Conservation (phyloP, 2,113 vertebrate genomes). For the Orcinus orca region DNA sequence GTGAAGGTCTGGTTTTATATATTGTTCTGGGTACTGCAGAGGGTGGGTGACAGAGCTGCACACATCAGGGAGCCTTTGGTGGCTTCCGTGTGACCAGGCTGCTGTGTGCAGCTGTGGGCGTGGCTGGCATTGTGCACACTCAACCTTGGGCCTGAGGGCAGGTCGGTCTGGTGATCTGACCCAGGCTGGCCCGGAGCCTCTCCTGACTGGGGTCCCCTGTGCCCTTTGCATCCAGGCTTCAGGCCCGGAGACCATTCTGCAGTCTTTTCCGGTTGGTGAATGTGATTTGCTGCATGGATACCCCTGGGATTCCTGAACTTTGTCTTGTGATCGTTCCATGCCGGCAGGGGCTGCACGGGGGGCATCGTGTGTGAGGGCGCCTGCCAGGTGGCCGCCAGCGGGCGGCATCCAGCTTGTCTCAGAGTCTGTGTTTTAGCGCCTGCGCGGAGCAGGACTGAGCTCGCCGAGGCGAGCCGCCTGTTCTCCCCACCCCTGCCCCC, state of each 20-base stretch:
- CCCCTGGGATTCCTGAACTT: neutral
- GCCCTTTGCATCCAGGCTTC: neutral
- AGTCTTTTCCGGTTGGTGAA: neutral
- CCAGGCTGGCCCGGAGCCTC: neutral
- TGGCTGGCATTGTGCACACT: neutral
- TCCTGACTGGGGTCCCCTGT: neutral
- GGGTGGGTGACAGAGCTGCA: neutral
- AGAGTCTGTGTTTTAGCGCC: neutral
- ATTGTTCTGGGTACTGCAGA: neutral
- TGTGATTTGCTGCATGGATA: too few species aligned
- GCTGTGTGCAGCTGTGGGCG: too few species aligned
- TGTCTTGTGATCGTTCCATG: fast-evolving
- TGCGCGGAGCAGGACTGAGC: neutral
- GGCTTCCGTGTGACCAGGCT: neutral
- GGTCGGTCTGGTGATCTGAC: neutral
- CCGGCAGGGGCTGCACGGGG: neutral
- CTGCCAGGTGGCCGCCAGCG: neutral
- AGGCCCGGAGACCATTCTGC: neutral
- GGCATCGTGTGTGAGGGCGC: neutral
- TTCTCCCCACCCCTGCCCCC: neutral
- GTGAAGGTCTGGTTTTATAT: neutral
- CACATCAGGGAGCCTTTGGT: neutral
- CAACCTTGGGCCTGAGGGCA: neutral
- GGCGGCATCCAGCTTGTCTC: neutral
- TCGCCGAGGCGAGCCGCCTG: neutral